A percentile compares a stretch with the other conserved stretches of the same genome.
Evolutionary conservation across 2,113 vertebrate species (phyloP).

Genomic region (Helogale parvula): DNA sequence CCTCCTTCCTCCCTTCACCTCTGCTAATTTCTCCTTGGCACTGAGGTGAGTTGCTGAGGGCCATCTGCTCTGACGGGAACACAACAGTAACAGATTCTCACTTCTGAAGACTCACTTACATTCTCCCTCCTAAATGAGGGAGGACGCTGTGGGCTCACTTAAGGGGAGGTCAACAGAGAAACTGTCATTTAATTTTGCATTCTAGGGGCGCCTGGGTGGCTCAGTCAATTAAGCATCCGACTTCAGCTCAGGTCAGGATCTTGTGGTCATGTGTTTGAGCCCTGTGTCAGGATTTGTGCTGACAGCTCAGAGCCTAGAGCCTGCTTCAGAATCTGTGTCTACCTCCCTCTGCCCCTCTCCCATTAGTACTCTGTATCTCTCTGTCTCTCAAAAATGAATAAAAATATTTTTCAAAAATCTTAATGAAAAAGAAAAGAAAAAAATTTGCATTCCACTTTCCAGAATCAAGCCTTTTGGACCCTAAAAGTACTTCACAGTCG

Average conservation of each 20-base stretch:
- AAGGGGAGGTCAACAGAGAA: background rate
- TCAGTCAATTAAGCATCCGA: no score
- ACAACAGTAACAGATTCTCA: background rate
- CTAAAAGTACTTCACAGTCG: background rate
- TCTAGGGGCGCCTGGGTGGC: background rate
- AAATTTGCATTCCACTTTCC: background rate
- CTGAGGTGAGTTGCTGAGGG: background rate
- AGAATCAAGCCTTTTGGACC: background rate
- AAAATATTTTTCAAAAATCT: no score
- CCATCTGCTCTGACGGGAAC: background rate
- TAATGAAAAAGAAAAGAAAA: no score
- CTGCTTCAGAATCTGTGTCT: no score
- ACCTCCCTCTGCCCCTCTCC: no score
- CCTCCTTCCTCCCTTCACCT: background rate
- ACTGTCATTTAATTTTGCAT: background rate
- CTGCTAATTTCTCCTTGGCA: background rate
- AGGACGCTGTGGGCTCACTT: background rate
- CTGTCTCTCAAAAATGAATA: no score
- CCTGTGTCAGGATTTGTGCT: no score
- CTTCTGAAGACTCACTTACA: background rate
- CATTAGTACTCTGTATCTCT: no score
- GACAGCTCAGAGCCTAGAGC: no score
- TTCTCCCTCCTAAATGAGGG: background rate
- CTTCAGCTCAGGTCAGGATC: no score
- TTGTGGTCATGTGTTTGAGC: no score